Base-by-base conservation (phyloP, 2,113 vertebrate species). In the Hyperopisus bebe region DNA sequence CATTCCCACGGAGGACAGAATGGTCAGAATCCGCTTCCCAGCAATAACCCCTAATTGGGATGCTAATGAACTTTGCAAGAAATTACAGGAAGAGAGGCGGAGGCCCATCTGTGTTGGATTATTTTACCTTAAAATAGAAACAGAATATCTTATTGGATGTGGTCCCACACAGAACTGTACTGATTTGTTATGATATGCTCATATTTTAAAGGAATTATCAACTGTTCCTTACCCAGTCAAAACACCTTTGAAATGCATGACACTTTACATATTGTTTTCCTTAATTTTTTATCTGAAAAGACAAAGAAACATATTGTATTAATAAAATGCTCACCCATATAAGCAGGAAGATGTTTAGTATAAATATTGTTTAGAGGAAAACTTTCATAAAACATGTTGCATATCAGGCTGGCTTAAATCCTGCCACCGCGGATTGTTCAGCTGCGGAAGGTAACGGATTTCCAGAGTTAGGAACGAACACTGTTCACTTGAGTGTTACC, bases 41-140 rank as follows among this genome's bases (percentile, higher is more conserved):
- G 42, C 42, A 47, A 47, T 85, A 47, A 21, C 42, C 44, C 83
- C 10, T 85, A 85, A 85, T 47, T 85, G 19, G 42, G 24, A 85
- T 85, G 46, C 21, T 48, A 85, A 46, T 47, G 42, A 50, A 17
- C 46, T 47, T n/a, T 47, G 24, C 83, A 85, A 48, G 8, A 46
- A 85, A 77, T 77, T 77, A 77, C 70, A 13, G 70, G 70, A 77
- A 85, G 21, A n/a, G 83, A 47, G 21, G 80, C 31, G 3, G 0
- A 85, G 21, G 42, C 19, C 82, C 39, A 46, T 84, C 39, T 84
- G 21, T 21, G 10, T 35, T 47, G 9, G 39, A 7, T 84, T 84
- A 84, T 84, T 84, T 84, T 47, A 84, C 82, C 44, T 24, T 84
- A 44, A 84, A 84, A 47, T n/a, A 84, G 82, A 44, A 84, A n/a